Base-by-base conservation (phyloP, 2,888 invertebrate genomes). In the Dasysyrphus tricinctus region DNA sequence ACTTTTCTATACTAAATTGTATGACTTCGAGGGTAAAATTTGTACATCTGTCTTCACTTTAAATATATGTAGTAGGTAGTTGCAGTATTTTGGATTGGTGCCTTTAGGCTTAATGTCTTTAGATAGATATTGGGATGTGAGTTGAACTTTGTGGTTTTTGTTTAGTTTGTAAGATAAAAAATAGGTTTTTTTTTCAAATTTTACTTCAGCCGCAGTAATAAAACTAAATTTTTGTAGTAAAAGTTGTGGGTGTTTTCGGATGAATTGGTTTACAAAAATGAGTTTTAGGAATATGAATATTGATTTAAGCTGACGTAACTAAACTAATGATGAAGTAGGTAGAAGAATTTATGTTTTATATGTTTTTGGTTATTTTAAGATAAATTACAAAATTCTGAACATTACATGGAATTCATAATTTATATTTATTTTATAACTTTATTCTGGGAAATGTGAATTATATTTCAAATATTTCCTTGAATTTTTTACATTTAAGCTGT, bases 81-180 rank as follows among this genome's bases (percentile, higher is more conserved):
- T 79, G 79, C 75, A 75, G 69, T 57, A 65, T 65, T 78, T 24
- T 24, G 24, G 24, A 2, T 83, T 83, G 49, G 44, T 69, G 78
- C 61, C 61, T 74, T 78, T 69, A 42, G 73, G 42, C 57, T 42
- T 79, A 65, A 83, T 83, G 75, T 70, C 79, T 47, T 65, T 74
- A 44, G 63, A 65, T 76, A 84, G 80, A 47, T 80, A 84, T 84
- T 56, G 74, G 42, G 34, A 78, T 32, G 67, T 54, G n/a, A 54
- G 29, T 75, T 72, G n/a, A 19, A 19, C 44, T 57, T 59, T 39
- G 12, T 56, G 19, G 16, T 32, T 63, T 29, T 44, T 42, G 42
- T 42, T 19, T 14, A 42, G n/a, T 61, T 37, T 39, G 19, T 24
- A 47, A 61, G 39, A 14, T 69, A 16, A 47, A 57, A 67, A 42